Conservation (phyloP, 1,140 invertebrate genomes). For the Solen grandis region DNA sequence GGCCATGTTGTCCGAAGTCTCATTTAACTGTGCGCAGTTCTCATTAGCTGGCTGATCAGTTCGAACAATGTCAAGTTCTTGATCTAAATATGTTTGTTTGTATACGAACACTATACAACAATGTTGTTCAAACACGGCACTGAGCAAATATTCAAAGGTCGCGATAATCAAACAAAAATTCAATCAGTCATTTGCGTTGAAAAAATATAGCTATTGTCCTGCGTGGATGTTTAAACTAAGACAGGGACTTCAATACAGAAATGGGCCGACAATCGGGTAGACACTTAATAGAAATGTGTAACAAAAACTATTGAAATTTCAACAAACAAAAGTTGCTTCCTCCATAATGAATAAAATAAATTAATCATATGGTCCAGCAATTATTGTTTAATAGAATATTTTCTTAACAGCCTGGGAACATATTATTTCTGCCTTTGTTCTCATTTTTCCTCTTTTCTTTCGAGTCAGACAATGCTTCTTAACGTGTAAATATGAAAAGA, state of each 20-base stretch:
- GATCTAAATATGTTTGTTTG: slow-evolving; percentile 55
- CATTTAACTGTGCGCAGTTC: too few relatives aligned
- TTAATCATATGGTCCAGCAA: slow-evolving; percentile 49
- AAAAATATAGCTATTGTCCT: slow-evolving; percentile 53
- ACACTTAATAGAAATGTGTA: slow-evolving; percentile 44
- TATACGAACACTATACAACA: slow-evolving; percentile 41
- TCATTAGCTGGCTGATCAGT: slow-evolving; percentile 35
- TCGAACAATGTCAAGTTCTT: slow-evolving; percentile 16
- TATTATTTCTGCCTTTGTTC: slow-evolving; percentile 43
- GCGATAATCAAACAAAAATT: slow-evolving; percentile 51
- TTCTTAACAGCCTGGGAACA: slow-evolving; percentile 52
- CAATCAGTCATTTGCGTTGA: slow-evolving; percentile 57
- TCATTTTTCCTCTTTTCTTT: slow-evolving; percentile 46
- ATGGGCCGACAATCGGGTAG: slow-evolving; percentile 32
- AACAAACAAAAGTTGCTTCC: slow-evolving; percentile 51
- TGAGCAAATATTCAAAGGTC: slow-evolving; percentile 46
- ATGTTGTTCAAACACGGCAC: slow-evolving; percentile 50
- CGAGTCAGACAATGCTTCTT: slow-evolving; percentile 43
- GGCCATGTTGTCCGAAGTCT: too few relatives aligned
- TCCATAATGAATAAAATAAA: slow-evolving; percentile 54
- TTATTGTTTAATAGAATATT: slow-evolving; percentile 58
- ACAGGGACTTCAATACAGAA: slow-evolving; percentile 16
- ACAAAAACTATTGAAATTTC: slow-evolving; percentile 55
- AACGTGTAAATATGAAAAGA: slow-evolving; percentile 50
- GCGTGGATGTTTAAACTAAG: slow-evolving; percentile 55